Evolutionary conservation across 2,888 invertebrate genomes (phyloP).

Genomic region (Timema podura): DNA sequence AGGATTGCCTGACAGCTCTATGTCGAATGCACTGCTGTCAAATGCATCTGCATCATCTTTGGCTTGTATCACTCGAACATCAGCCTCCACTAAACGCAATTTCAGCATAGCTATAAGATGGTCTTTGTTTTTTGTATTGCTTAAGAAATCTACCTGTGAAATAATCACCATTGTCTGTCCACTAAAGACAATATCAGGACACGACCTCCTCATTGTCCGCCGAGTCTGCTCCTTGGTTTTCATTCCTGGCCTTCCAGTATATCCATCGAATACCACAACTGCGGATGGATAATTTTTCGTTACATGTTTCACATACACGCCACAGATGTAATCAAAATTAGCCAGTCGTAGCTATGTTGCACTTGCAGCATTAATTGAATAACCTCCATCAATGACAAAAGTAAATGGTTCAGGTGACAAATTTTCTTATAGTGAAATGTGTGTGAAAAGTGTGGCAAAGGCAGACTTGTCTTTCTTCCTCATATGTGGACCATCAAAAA

Average conservation of each 20-base stretch:
- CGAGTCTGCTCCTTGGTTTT: slow-evolving; percentile 6
- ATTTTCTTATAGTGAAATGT: slow-evolving; percentile 4
- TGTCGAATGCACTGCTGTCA: background rate
- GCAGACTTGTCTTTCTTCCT: background rate
- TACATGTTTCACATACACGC: slow-evolving; percentile 3
- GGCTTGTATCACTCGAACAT: background rate
- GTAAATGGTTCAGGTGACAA: background rate
- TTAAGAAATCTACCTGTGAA: background rate
- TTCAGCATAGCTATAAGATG: background rate
- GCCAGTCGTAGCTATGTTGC: background rate
- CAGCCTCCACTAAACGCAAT: background rate
- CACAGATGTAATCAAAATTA: background rate
- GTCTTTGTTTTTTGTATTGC: background rate
- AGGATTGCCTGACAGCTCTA: background rate
- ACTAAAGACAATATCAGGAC: slow-evolving; percentile 4
- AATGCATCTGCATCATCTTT: background rate
- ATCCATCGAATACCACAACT: slow-evolving; percentile 5
- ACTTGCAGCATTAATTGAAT: slow-evolving; percentile 7
- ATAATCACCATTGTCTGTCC: background rate
- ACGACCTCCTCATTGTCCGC: background rate
- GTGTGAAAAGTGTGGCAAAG: background rate
- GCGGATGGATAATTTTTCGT: slow-evolving; percentile 1
- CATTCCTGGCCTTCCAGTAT: background rate
- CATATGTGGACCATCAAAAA: slow-evolving; percentile 9
- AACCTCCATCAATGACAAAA: slow-evolving; percentile 1